phyloP scores from a whole-genome alignment of 92 coral and sea anemone genomes.

The Heliopora coerulea region DNA sequence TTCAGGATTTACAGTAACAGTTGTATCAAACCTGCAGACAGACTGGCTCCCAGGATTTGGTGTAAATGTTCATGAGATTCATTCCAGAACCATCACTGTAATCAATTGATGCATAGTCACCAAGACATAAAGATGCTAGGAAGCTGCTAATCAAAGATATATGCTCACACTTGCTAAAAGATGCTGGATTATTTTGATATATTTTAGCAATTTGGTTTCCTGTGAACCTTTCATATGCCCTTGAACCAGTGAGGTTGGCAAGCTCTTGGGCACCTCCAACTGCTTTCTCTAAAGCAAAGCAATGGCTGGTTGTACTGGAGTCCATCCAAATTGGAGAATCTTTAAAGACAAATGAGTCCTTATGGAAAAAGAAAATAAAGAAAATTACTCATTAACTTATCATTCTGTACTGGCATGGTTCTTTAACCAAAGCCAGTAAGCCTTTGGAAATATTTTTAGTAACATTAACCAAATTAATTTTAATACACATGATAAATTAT shows the following conservation, averaged over 20 bases:
- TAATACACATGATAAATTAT: no score
- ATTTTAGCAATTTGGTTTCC: slow-evolving; percentile 95
- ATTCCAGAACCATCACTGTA: slow-evolving; percentile 98
- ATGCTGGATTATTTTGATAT: slow-evolving; percentile 64
- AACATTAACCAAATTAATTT: no score
- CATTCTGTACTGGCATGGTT: no score
- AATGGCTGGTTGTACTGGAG: slow-evolving; percentile 80
- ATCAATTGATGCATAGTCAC: slow-evolving; percentile 94
- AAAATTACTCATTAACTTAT: neutral
- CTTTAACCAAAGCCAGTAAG: no score
- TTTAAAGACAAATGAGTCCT: slow-evolving; percentile 78
- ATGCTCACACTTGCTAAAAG: slow-evolving; percentile 72
- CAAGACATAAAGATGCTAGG: slow-evolving; percentile 79
- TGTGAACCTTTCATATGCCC: slow-evolving; percentile 96
- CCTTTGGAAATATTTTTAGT: no score
- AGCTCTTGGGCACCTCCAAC: slow-evolving; percentile 79
- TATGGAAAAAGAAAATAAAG: slow-evolving; percentile 2
- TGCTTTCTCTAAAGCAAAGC: slow-evolving; percentile 72
- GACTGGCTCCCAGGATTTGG: slow-evolving; percentile 73
- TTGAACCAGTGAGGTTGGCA: slow-evolving; percentile 86
- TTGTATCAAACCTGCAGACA: slow-evolving; percentile 72
- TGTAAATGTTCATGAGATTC: slow-evolving; percentile 84
- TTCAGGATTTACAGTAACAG: neutral
- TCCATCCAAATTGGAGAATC: slow-evolving; percentile 99
- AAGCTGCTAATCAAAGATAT: slow-evolving; percentile 93